These are phyloP conservation scores for Macrophya annulata DNA, from an alignment of 2,888 invertebrate species.

Conservation along the genomic window DNA sequence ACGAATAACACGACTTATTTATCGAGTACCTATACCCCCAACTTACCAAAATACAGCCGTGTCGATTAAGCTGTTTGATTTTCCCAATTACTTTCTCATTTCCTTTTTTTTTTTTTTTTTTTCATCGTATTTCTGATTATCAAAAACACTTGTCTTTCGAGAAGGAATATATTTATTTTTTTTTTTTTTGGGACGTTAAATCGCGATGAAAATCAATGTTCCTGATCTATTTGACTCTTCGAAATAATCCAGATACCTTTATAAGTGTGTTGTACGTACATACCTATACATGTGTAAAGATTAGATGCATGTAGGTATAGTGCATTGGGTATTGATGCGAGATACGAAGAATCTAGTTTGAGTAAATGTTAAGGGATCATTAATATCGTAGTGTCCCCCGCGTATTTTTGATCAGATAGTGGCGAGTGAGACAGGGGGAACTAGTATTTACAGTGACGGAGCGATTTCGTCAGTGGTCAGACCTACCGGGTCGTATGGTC, in stretches of 20 bases:
- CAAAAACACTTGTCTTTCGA: background rate
- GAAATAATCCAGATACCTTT: background rate
- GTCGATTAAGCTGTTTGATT: background rate
- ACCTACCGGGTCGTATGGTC: constrained; percentile 40
- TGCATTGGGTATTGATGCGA: background rate
- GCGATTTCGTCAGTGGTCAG: constrained; percentile 50
- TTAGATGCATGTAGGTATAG: background rate
- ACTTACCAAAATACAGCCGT: background rate
- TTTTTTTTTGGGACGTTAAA: background rate
- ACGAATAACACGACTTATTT: constrained; percentile 9
- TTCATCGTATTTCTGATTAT: background rate
- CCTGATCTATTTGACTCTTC: background rate
- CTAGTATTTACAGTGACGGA: constrained; percentile 54
- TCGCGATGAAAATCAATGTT: background rate
- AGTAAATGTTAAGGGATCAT: constrained; percentile 49
- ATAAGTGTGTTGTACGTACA: background rate
- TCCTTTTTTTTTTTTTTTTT: background rate
- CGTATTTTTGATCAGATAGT: constrained; percentile 51
- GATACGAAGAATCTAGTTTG: constrained; percentile 11
- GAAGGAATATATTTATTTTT: background rate
- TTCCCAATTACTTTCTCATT: background rate
- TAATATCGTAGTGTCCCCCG: constrained; percentile 50
- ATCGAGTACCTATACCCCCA: background rate
- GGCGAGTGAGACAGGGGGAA: background rate
- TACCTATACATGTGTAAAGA: constrained; percentile 13